Base-by-base conservation (phyloP, 2,113 vertebrate genomes). In the Pterocles gutturalis region DNA sequence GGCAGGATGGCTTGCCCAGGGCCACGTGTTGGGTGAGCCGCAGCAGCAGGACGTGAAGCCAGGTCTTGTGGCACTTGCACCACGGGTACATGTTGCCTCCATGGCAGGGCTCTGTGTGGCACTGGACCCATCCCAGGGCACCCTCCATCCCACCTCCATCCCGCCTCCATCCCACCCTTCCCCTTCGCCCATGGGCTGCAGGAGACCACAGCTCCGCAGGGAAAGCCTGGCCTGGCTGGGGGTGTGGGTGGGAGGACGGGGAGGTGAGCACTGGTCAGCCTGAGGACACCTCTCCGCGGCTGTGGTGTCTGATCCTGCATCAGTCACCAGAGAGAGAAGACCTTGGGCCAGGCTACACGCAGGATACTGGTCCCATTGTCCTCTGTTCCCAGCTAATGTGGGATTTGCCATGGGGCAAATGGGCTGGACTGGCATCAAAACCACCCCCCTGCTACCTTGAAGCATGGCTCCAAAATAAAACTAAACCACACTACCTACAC, bases 61-160 rank as follows among this genome's bases (percentile, higher is more conserved):
- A 41, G 25, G 19, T 75, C 67, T 84, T 1, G 1, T 46, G 76
- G 48, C 14, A 1, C 79, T 70, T 61, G 34, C 33, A 16, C 31
- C 38, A 10, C 3, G 12, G 31, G 31, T 36, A 51, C 45, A 9
- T 7, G 1, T 61, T 16, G 5, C 19, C 2, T 92, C 65, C 61
- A 17, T 0, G 8, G 12, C 65, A 75, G 55, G n/a, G 54, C 21
- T 78, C 29, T 0, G 38, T 0, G 0, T 10, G 19, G 26, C 45
- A 19, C 22, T 0, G 6, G n/a, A 70, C 28, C 19, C 2, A 1
- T 64, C 28, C 25, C 5, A 4, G 54, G 29, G 18, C n/a, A 49
- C 6, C 28, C 48, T 82, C 69, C 51, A 87, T 33, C 54, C 15
- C 36, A 57, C 7, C 10, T n/a, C n/a, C n/a, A n/a, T n/a, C n/a